phyloP scores from a whole-genome alignment of 1,140 invertebrate species.

The Lordiphosa stackelbergi region DNA sequence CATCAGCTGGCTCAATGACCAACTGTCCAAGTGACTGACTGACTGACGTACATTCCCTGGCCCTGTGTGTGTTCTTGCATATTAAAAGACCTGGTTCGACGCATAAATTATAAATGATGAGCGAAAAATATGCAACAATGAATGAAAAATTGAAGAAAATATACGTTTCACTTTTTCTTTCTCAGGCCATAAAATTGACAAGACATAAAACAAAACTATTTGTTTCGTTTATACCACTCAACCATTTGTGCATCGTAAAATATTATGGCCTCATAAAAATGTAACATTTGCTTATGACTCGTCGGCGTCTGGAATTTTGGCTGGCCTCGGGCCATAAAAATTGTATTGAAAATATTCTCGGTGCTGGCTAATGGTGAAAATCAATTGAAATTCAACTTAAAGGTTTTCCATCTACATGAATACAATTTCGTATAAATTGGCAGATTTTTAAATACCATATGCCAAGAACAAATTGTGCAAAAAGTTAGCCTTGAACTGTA shows the following conservation, averaged over 20 bases:
- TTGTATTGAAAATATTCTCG: slow-evolving; percentile 6
- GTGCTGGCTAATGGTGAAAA: too few relatives aligned
- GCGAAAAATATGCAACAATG: slow-evolving; percentile 10
- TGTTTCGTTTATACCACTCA: slow-evolving; percentile 13
- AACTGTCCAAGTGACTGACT: slow-evolving; percentile 8
- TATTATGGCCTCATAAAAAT: slow-evolving; percentile 30
- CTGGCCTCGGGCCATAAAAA: slow-evolving; percentile 29
- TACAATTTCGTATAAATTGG: too few relatives aligned
- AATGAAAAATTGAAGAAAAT: slow-evolving; percentile 5
- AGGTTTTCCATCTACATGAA: too few relatives aligned
- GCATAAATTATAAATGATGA: slow-evolving; percentile 53
- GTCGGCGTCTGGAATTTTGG: slow-evolving; percentile 31
- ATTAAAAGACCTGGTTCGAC: slow-evolving; percentile 41
- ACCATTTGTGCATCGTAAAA: slow-evolving; percentile 32
- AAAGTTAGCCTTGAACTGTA: too few relatives aligned
- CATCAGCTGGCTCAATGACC: slow-evolving; percentile 3
- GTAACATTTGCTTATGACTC: slow-evolving; percentile 40
- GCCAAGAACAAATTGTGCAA: too few relatives aligned
- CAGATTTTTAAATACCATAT: too few relatives aligned
- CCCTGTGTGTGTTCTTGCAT: slow-evolving; percentile 44
- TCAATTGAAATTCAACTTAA: too few relatives aligned
- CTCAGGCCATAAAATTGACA: slow-evolving; percentile 33
- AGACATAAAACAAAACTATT: slow-evolving; percentile 44
- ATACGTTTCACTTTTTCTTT: slow-evolving; percentile 13
- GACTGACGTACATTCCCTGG: background rate